Base-by-base conservation (phyloP, 2,888 invertebrate genomes). In the Trissolcus brochymenae region DNA sequence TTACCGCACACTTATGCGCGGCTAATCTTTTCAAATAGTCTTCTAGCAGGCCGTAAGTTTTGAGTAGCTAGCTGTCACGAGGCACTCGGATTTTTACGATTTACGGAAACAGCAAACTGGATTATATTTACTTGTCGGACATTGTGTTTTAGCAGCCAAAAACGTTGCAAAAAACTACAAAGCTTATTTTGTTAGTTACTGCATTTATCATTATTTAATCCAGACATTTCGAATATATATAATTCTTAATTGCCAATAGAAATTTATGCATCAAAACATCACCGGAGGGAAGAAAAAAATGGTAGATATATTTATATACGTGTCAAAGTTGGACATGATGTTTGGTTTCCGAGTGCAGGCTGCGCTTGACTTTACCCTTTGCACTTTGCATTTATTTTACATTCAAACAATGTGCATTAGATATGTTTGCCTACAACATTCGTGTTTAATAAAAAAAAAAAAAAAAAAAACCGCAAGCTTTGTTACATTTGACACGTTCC, bases 1-100 rank as follows among this genome's bases (percentile, higher is more conserved):
- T 88, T 88, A 88, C 84, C 83, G 83, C 82, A 88, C 87, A 88
- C 87, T 88, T 85, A 87, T 81, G 76, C 79, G 81, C 81, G 83
- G 82, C 86, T 88, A 88, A 88, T 87, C 87, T 85, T 82, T 61
- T 81, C 84, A 87, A 87, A 87, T 83, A 88, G 81, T 83, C 80
- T 82, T 79, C 79, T 81, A 84, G 82, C 83, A 84, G 83, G 84
- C 83, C 85, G 80, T 84, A 80, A 79, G 71, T 76, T 81, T 84
- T 82, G 82, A 86, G 83, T 87, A 83, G 82, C 35, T 35, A 11
- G 9, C 78, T 81, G 84, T 85, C 84, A 84, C 80, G 80, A 83
- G 83, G 80, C 83, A 82, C 81, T 84, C 81, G 78, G 78, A 67
- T 77, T 65, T 46, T 51, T 66, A 72, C 79, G 79, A 77, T 64